Evolutionary conservation across 2,888 invertebrate genomes (phyloP).

Genomic region (Nomada ferruginata): DNA sequence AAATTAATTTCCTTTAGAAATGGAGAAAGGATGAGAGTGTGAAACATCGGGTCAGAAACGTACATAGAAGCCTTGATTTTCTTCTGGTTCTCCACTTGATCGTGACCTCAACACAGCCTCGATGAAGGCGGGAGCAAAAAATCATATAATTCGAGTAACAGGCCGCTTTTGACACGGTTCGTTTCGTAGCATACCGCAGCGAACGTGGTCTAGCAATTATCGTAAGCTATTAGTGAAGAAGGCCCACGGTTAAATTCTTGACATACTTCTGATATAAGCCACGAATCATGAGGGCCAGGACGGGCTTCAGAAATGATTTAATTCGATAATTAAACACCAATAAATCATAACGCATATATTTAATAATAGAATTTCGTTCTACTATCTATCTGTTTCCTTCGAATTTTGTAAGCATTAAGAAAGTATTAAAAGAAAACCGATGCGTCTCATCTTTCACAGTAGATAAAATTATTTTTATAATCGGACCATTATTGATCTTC

Average conservation of each 20-base stretch:
- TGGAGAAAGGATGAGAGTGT: background rate
- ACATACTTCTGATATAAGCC: constrained; percentile 63
- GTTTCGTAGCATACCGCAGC: constrained; percentile 60
- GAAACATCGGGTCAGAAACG: background rate
- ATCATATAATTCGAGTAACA: constrained; percentile 67
- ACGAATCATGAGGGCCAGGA: background rate
- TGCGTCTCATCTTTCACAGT: no score
- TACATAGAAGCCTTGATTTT: constrained; percentile 18
- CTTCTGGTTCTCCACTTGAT: constrained; percentile 45
- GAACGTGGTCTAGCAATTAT: constrained; percentile 72
- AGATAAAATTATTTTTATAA: no score
- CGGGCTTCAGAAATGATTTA: no score
- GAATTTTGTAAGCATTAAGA: no score
- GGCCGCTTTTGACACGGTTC: constrained; percentile 68
- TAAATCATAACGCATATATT: no score
- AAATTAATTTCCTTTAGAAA: background rate
- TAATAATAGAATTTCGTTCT: no score
- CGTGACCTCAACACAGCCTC: constrained; percentile 48
- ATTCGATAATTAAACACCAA: no score
- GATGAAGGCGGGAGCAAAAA: constrained; percentile 44
- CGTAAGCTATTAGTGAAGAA: constrained; percentile 71
- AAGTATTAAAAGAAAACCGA: no score
- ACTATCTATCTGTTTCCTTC: no score
- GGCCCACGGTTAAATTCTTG: constrained; percentile 67
- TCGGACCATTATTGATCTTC: no score